Percentiles rank a stretch among this genome's conserved stretches.
These are phyloP conservation scores for Drosophila rufa DNA, from an alignment of 1,140 invertebrate genomes.

Conservation along the genomic window DNA sequence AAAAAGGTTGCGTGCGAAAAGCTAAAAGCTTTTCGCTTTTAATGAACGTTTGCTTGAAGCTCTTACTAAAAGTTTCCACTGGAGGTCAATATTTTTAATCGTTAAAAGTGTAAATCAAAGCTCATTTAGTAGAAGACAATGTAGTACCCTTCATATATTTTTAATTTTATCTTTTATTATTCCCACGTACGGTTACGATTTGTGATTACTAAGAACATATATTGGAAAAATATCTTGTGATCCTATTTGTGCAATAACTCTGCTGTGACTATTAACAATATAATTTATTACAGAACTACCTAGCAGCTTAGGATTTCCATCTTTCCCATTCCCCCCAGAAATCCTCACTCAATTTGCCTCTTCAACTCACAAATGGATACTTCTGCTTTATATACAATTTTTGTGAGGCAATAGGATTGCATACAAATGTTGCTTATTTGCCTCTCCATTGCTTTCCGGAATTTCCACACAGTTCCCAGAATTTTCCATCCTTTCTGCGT, in stretches of 20 bases:
- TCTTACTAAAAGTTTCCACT: neutral
- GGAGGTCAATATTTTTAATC: conserved; percentile 11
- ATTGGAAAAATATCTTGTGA: neutral
- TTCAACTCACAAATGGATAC: conserved; percentile 29
- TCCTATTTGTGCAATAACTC: neutral
- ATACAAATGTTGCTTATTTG: conserved; percentile 37
- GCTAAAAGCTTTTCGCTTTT: conserved; percentile 72
- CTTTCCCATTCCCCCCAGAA: neutral
- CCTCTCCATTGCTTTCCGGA: neutral
- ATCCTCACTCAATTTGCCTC: conserved; percentile 12
- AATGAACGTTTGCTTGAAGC: conserved; percentile 52
- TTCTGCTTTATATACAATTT: conserved; percentile 15
- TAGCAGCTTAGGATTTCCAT: neutral
- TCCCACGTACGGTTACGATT: no score
- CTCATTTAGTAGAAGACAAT: neutral
- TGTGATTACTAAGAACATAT: neutral
- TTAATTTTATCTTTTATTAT: neutral
- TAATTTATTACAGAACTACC: conserved; percentile 23
- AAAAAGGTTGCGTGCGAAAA: conserved; percentile 26
- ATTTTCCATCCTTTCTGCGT: neutral
- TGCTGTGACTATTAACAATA: neutral
- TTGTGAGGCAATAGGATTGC: conserved; percentile 30
- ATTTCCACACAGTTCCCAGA: neutral
- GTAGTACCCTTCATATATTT: neutral
- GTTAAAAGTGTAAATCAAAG: conserved; percentile 1